A percentile compares a stretch with the other conserved stretches of the same genome.
These are phyloP conservation scores for Haliclystus octoradiatus DNA, from an alignment of 30 jellyfish, hydroid and myxozoan genomes.

Conservation along the genomic window DNA sequence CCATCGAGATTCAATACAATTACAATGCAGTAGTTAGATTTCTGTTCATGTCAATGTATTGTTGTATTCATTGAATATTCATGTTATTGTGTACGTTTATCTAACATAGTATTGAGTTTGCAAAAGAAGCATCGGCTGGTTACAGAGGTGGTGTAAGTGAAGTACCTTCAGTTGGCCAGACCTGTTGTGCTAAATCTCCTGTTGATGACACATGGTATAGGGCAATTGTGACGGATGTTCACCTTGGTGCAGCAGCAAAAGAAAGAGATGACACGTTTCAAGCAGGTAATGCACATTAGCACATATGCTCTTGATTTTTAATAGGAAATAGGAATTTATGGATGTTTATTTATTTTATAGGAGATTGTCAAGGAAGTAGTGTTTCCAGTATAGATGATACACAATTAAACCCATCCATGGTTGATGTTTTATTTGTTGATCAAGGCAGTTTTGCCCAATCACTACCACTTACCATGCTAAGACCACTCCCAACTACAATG, in stretches of 20 bases:
- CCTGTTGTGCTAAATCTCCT: slow-evolving; percentile 92
- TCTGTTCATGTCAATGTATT: too few relatives aligned
- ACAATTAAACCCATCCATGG: neutral
- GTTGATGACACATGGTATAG: slow-evolving; percentile 87
- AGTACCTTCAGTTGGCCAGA: slow-evolving; percentile 57
- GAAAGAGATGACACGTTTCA: slow-evolving; percentile 1
- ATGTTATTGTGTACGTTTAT: too few relatives aligned
- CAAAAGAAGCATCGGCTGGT: slow-evolving; percentile 76
- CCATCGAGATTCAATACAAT: too few relatives aligned
- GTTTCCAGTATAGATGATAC: neutral
- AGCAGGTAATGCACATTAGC: neutral
- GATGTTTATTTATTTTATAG: too few relatives aligned
- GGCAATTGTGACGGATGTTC: slow-evolving; percentile 45
- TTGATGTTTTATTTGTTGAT: neutral
- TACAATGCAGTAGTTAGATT: too few relatives aligned
- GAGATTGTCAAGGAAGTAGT: neutral
- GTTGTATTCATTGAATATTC: too few relatives aligned
- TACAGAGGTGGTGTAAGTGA: slow-evolving; percentile 89
- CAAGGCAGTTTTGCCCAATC: neutral
- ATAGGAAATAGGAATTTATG: neutral
- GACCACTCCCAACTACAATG: neutral
- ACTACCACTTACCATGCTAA: neutral
- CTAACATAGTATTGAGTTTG: slow-evolving; percentile 66
- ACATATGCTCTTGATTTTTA: neutral
- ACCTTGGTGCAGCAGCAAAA: slow-evolving; percentile 25